Evolutionary conservation across 2,113 vertebrate species (phyloP).

Genomic region (Platycercus adscitus): DNA sequence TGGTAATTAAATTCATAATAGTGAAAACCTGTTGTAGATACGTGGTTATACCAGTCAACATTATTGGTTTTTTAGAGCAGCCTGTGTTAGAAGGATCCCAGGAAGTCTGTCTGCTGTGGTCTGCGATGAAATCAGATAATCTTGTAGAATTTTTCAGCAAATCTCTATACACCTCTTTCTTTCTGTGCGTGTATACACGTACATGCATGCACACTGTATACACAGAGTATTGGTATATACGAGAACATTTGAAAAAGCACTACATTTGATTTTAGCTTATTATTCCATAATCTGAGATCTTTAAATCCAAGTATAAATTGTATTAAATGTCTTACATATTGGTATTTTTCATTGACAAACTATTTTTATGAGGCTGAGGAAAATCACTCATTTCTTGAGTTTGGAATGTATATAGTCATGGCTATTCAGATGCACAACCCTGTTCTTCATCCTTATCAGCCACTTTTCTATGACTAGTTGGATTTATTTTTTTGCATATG

Average conservation of each 20-base stretch:
- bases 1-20: constrained; percentile 46
- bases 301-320: constrained; percentile 52
- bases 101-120: constrained; percentile 57
- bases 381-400: constrained; percentile 31
- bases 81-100: constrained; percentile 55
- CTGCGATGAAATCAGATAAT: constrained; percentile 66
- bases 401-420: constrained; percentile 48
- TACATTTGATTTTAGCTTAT: constrained; percentile 66
- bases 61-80: constrained; percentile 61
- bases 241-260: constrained; percentile 70
- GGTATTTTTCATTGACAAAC: constrained; percentile 62
- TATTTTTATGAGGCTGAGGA: constrained; percentile 60
- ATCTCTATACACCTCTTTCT: constrained; percentile 59
- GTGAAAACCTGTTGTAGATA: constrained; percentile 60
- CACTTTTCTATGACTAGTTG: constrained; percentile 61
- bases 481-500: constrained; percentile 62
- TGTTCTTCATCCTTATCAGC: constrained; percentile 38
- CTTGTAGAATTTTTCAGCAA: constrained; percentile 62
- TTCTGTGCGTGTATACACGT: constrained; percentile 35
- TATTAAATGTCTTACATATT: constrained; percentile 20
- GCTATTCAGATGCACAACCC: constrained; percentile 28
- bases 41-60: constrained; percentile 35
- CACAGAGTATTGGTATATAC: constrained; percentile 68
- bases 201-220: constrained; percentile 71
- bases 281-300: constrained; percentile 38